phyloP scores from a whole-genome alignment of 2,888 invertebrate species.

The Brachynemurus nebulosus region DNA sequence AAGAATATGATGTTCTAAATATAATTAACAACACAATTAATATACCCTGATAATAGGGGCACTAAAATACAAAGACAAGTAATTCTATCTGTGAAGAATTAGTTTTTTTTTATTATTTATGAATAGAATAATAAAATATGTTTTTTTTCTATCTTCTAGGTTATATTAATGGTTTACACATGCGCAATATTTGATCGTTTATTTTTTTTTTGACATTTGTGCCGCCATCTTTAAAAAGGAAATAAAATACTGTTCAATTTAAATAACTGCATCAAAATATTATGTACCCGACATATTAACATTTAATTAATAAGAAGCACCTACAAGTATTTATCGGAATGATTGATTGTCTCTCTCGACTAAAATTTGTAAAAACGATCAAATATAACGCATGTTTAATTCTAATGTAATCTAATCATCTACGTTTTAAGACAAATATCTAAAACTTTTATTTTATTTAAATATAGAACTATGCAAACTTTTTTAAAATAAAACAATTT shows the following conservation, averaged over 20 bases:
- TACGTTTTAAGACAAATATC: constrained; percentile 9
- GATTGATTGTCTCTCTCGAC: background rate
- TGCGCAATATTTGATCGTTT: too few relatives aligned
- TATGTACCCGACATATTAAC: too few relatives aligned
- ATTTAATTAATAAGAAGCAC: too few relatives aligned
- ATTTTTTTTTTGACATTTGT: too few relatives aligned
- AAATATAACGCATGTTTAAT: background rate
- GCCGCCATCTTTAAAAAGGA: too few relatives aligned
- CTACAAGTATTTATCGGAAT: background rate
- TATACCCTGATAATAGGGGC: constrained; percentile 11
- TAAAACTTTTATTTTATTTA: constrained; percentile 4
- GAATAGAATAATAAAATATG: background rate
- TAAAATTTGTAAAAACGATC: background rate
- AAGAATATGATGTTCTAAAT: background rate
- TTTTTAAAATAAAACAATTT: too few relatives aligned
- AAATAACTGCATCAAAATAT: too few relatives aligned
- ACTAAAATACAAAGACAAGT: constrained; percentile 4
- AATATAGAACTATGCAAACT: background rate
- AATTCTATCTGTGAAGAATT: constrained; percentile 3
- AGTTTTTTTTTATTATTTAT: background rate
- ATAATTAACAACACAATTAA: constrained; percentile 10
- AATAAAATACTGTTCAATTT: too few relatives aligned
- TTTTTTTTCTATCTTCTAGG: constrained; percentile 1
- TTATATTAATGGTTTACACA: background rate
- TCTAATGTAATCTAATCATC: constrained; percentile 1